Percentiles rank a stretch among this genome's conserved stretches.
These are phyloP conservation scores for Tricholauxania praeusta DNA, from an alignment of 2,888 invertebrate species.

Conservation along the genomic window DNA sequence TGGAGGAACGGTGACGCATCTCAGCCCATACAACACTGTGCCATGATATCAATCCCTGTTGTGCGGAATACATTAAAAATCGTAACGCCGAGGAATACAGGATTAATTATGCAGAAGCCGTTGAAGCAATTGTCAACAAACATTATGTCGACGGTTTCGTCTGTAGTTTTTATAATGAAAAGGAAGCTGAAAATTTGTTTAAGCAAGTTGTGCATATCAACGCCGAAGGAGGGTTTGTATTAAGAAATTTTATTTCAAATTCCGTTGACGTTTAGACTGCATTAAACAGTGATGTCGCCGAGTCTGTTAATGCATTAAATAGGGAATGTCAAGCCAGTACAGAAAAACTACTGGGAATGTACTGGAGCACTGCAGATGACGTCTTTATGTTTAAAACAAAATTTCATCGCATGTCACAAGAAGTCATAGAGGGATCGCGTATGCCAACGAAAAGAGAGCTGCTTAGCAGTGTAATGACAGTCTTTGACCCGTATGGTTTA, in stretches of 20 bases:
- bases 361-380: neutral
- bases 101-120: slow-evolving; percentile 10
- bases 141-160: slow-evolving; percentile 38
- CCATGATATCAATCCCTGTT: too few relatives aligned
- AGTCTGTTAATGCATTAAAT: slow-evolving; percentile 6
- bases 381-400: slow-evolving; percentile 30
- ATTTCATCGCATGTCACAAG: slow-evolving; percentile 18
- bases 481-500: slow-evolving; percentile 27
- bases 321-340: neutral
- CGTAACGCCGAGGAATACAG: slow-evolving; percentile 13
- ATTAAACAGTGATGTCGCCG: neutral
- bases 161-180: slow-evolving; percentile 29
- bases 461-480: too few relatives aligned
- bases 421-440: neutral
- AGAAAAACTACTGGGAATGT: slow-evolving; percentile 15
- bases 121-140: slow-evolving; percentile 16
- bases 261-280: too few relatives aligned
- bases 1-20: too few relatives aligned
- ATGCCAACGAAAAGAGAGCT: too few relatives aligned
- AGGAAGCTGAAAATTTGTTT: slow-evolving; percentile 25
- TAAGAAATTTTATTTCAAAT: too few relatives aligned
- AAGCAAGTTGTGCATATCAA: slow-evolving; percentile 6
- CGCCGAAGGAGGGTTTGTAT: too few relatives aligned
- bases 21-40: too few relatives aligned
- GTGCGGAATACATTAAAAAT: too few relatives aligned